phyloP scores from a whole-genome alignment of 2,113 vertebrate species.

The Eubucco bourcierii region DNA sequence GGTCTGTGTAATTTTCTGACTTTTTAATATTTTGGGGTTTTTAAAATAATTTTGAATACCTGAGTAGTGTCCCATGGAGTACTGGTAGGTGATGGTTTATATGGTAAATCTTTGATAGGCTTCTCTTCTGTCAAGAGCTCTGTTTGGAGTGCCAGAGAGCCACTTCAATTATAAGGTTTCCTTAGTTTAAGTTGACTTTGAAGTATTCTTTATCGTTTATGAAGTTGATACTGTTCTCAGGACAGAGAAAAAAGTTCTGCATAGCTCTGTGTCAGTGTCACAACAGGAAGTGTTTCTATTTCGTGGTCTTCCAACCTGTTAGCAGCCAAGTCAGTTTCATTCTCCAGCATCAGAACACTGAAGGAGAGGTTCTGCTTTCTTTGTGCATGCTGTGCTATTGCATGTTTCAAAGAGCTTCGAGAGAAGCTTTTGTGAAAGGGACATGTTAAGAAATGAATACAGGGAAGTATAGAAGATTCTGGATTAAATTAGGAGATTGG shows the following conservation, averaged over 20 bases:
- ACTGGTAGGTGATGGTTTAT: neutral
- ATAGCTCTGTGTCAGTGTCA: neutral
- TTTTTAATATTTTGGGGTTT: neutral
- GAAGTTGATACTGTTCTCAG: accelerated
- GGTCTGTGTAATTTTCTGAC: neutral
- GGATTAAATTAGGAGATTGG: neutral
- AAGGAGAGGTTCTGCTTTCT: neutral
- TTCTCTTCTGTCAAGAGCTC: neutral
- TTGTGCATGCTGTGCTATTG: neutral
- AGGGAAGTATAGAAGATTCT: neutral
- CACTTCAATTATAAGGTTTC: neutral
- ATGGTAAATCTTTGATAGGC: neutral
- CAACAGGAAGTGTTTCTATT: neutral
- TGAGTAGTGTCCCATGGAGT: neutral
- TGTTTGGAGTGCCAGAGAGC: too few species aligned
- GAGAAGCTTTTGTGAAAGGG: neutral
- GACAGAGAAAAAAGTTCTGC: neutral
- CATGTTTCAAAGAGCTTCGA: neutral
- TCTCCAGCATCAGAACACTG: neutral
- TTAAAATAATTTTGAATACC: neutral
- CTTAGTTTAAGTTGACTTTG: neutral
- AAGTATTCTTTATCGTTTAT: neutral
- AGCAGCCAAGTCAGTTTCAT: neutral
- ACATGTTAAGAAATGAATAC: neutral
- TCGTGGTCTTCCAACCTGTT: neutral